Base-by-base conservation (phyloP, 2,888 invertebrate species). In the Drosophila emarginata region DNA sequence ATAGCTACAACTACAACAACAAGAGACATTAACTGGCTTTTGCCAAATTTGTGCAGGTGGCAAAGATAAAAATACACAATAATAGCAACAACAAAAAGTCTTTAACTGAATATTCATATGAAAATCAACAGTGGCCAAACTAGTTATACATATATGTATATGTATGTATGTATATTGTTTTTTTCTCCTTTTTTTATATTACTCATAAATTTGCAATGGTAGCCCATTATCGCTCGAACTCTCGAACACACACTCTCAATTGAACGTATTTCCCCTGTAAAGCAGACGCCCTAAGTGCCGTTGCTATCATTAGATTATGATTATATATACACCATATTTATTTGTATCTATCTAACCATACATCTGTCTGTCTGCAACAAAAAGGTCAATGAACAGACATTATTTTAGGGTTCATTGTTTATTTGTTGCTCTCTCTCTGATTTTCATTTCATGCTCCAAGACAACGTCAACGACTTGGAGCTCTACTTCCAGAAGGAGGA, bases 351-450 rank as follows among this genome's bases (percentile, higher is more conserved):
- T 45, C 45, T 45, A 21, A 32, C 26, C 45, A 23, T 4, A 23
- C 23, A 14, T 26, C 26, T 26, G 26, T 32, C 32, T 32, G 70
- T 71, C 61, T 62, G 70, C 67, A 45, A 52, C 15, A 9, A 50
- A 66, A 74, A 72, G 87, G 79, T 84, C 87, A 82, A 81, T 78
- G 81, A 70, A 78, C 84, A 76, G 71, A 53, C 70, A 59, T 60
- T 36, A 54, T 72, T 84, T 78, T 86, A 80, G 74, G 73, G 87
- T 83, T 86, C 79, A 86, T 83, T 78, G 79, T 74, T 87, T 86
- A 67, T 74, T 74, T 76, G 67, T 56, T 77, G 56, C 18, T 62
- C 32, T 32, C 32, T 32, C 58, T 78, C 70, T 76, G 73, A 76
- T 72, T 78, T 72, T 64, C 50, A 63, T 52, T 65, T 59, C 37